Evolutionary conservation across 1,140 invertebrate species (phyloP).

Genomic region (Lucilia cuprina): DNA sequence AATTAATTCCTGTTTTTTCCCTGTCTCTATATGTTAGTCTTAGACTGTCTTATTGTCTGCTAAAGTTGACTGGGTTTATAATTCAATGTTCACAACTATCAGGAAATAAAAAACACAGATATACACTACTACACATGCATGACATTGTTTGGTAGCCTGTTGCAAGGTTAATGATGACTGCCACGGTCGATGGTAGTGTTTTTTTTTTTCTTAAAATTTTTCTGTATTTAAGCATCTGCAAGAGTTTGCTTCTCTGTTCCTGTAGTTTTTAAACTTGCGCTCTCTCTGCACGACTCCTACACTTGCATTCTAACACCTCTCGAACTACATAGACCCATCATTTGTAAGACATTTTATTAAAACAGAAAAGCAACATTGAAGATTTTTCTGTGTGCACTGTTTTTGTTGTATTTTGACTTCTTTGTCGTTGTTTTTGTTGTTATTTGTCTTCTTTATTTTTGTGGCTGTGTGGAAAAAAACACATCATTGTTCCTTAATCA

Average conservation of each 20-base stretch:
- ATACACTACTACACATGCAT: not conserved
- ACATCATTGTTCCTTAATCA: not conserved
- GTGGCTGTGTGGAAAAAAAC: not conserved
- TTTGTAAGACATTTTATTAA: constrained; percentile 15
- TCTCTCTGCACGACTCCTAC: constrained; percentile 26
- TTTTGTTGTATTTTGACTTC: not conserved
- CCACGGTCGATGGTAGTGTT: no score
- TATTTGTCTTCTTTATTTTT: not conserved
- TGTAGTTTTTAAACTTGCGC: constrained; percentile 5
- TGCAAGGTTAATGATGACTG: constrained; percentile 21
- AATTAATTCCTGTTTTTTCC: no score
- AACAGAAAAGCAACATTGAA: not conserved
- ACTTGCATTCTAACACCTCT: constrained; percentile 32
- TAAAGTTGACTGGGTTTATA: not conserved
- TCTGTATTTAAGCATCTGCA: no score
- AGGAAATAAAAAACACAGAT: not conserved
- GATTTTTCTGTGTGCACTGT: not conserved
- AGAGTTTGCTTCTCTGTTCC: constrained; percentile 9
- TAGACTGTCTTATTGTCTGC: not conserved
- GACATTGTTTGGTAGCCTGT: not conserved
- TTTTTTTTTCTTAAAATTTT: no score
- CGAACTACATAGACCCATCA: not conserved
- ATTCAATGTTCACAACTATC: not conserved
- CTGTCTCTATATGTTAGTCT: no score
- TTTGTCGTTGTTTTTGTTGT: not conserved